Evolutionary conservation across 2,797 vertebrate genomes (phyloP), one percentile per base, ranked within the genome.

Genomic region (Octomys mimax): DNA sequence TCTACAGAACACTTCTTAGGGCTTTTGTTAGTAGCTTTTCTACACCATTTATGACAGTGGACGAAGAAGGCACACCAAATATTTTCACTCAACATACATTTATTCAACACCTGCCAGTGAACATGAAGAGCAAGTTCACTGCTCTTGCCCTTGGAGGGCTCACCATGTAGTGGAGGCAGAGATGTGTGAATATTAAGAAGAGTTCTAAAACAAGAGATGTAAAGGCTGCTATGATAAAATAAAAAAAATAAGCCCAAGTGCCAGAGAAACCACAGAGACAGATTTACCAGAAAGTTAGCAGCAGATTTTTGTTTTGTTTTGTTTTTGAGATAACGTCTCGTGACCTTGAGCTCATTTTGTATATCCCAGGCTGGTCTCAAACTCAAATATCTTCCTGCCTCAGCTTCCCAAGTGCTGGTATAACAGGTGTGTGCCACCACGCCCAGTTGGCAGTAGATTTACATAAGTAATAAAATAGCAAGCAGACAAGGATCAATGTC

Each of bases 181-280:
- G 75, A 79, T 7, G 22, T 36, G 52, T 83, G 80, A 57, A 28
- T 24, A 90, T 42, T 54, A n/a, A 36, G 57, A n/a, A 82, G 92
- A 85, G 36, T 92, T 85, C 82, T 83, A 68, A 21, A 33, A 77
- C 68, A 73, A 95, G 8, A 18, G 24, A 78, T 28, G 16, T 46
- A 93, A 95, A 88, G 46, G 59, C 64, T n/a, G n/a, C 73, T 82
- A 59, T 68, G 62, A 89, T 54, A 89, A 92, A 92, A 85, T 42
- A 62, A 89, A 92, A 57, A 57, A 85, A 92, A 42, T 24, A 64
- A 66, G 80, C 57, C 82, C 77, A 71, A 89, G 83, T 90, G 9
- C 36, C 49, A 62, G 49, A 59, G n/a, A 85, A 64, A 95, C 28
- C 21, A 8, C 26, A 73, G 59, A 89, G 54, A 89, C 91, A 86